These are phyloP conservation scores for Zygogramma bicolorata DNA, from an alignment of 2,888 invertebrate genomes.

Conservation along the genomic window DNA sequence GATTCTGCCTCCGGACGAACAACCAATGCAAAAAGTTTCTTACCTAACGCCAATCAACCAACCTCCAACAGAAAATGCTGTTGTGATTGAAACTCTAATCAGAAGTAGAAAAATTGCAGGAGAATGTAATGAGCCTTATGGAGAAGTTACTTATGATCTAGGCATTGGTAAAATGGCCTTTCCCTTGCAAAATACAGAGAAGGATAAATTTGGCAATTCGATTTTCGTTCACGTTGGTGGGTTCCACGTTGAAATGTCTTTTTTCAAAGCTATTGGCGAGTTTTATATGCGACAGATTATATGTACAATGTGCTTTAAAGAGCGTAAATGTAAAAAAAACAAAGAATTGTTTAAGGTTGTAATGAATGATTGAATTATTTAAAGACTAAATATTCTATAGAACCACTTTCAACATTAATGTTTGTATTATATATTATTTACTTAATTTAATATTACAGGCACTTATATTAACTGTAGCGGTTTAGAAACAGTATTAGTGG, in stretches of 20 bases:
- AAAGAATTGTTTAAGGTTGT: no score
- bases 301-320: no score
- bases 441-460: no score
- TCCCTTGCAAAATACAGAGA: conserved; percentile 17
- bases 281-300: no score
- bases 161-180: conserved; percentile 37
- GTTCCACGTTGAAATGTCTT: conserved; percentile 51
- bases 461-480: conserved; percentile 47
- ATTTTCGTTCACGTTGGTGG: conserved; percentile 54
- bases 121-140: conserved; percentile 22
- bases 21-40: conserved; percentile 43
- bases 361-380: no score
- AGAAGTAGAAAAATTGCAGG: conserved; percentile 18
- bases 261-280: conserved; percentile 52
- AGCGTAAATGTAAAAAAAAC: no score
- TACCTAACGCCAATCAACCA: conserved; percentile 51
- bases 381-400: no score
- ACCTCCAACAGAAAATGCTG: conserved; percentile 46
- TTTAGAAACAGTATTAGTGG: neutral
- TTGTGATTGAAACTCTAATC: conserved; percentile 31
- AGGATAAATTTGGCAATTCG: conserved; percentile 31
- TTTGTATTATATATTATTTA: no score
- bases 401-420: no score
- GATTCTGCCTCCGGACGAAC: conserved; percentile 10
- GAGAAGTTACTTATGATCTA: conserved; percentile 38